Base-by-base conservation (phyloP, 2,113 vertebrate genomes). In the Oncorhynchus mykiss region DNA sequence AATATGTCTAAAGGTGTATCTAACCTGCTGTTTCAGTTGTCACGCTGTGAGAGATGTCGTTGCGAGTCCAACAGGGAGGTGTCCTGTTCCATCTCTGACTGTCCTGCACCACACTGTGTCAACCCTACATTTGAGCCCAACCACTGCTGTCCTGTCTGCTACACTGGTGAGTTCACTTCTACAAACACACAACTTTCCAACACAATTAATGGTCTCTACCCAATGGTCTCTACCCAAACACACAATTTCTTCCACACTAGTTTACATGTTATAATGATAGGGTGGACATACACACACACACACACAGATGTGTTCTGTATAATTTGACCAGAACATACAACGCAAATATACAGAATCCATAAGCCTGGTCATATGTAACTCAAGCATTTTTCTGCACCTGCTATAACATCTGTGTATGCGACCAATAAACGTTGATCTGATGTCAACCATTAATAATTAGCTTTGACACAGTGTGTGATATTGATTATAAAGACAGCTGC, bases 131-230 rank as follows among this genome's bases (percentile, higher is more conserved):
- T 90, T 4, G 93, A 94, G 70, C 80, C 92, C 73, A 87, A 92
- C 86, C 92, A 92, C 77, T 95, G 94, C 88, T 95, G 94, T 78
- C 93, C 94, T 29, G 79, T 94, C 77, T 95, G 94, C 81, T 93
- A 85, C 78, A 82, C 65, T 0, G 94, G 94, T 94, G 80, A 91
- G 87, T 27, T 12, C 12, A 48, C 25, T 6, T 39, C 14, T 59
- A 24, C 31, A 24, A 8, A n/a, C 29, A 22, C 59, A 16, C 5
- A 7, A 25, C 13, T 18, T 54, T 54, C 5, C 39, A 18, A 25
- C 12, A 25, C 18, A 1, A 0, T 62, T 12, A 34, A 31, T 22
- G 34, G 16, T 31, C 2, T 31, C 6, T 31, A 48, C 67, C 34
- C 4, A 34, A 31, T 22, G 31, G 14, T 31, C 1, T 31, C 6